Conservation (phyloP, 2,113 vertebrate species). For the Cygnus atratus region DNA sequence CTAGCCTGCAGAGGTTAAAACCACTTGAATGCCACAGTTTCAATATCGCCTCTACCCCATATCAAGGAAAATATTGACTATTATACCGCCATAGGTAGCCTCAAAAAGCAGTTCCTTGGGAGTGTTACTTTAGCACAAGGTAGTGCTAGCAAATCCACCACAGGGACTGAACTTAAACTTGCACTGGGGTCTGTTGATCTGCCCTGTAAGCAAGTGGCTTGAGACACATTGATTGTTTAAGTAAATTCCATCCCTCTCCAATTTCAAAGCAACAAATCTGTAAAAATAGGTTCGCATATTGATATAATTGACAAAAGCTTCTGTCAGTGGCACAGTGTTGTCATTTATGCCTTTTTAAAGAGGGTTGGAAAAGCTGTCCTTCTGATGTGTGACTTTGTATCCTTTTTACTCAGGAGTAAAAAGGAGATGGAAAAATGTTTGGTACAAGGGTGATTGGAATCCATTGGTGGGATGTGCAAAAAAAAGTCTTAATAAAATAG, state of each 20-base stretch:
- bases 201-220: neutral
- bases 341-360: neutral
- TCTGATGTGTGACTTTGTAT: neutral
- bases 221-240: neutral
- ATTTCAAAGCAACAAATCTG: neutral
- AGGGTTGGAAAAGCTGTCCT: neutral
- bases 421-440: neutral
- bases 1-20: neutral
- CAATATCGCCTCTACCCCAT: neutral
- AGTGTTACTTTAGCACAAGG: neutral
- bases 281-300: neutral
- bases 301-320: neutral
- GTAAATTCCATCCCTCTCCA: neutral
- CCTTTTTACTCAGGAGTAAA: neutral
- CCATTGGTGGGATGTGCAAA: neutral
- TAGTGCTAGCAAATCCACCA: neutral
- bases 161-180: neutral
- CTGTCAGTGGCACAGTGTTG: neutral
- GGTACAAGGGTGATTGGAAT: neutral
- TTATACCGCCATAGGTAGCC: neutral
- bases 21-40: neutral
- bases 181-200: neutral
- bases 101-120: neutral
- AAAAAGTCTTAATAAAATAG: neutral
- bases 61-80: neutral